phyloP scores from a whole-genome alignment of 2,888 invertebrate species.

The Abrostola triplasia region DNA sequence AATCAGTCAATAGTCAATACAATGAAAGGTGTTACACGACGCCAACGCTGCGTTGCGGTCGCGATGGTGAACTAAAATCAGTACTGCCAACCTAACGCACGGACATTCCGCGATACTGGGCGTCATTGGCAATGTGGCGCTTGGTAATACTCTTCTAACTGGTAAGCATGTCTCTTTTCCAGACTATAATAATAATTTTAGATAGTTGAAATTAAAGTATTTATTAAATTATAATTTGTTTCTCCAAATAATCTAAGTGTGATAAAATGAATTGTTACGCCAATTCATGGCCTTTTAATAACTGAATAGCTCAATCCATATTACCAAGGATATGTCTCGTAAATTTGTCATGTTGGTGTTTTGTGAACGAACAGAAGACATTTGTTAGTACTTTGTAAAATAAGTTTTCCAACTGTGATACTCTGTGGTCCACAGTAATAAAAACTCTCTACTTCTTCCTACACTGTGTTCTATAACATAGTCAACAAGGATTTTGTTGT shows the following conservation, averaged over 20 bases:
- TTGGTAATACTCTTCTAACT: conserved; percentile 70
- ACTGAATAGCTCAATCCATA: conserved; percentile 32
- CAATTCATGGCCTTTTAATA: neutral
- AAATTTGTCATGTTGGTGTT: conserved; percentile 60
- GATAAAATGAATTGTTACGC: conserved; percentile 3
- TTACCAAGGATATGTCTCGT: conserved; percentile 53
- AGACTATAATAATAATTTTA: conserved; percentile 30
- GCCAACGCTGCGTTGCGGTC: conserved; percentile 89
- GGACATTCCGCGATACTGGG: conserved; percentile 82
- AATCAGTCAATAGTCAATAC: conserved; percentile 92
- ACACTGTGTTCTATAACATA: conserved; percentile 33
- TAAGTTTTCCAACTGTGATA: conserved; percentile 40
- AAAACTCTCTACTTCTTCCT: conserved; percentile 19
- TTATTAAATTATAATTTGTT: conserved; percentile 20
- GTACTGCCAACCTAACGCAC: conserved; percentile 78
- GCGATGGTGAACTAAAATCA: conserved; percentile 87
- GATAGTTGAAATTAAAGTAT: conserved; percentile 23
- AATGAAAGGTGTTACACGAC: conserved; percentile 92
- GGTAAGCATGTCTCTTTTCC: conserved; percentile 69
- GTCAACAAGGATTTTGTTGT: conserved; percentile 1
- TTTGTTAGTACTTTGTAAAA: conserved; percentile 50
- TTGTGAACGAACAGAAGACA: conserved; percentile 32
- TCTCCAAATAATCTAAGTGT: conserved; percentile 15
- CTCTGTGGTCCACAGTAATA: conserved; percentile 35
- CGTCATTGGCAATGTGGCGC: conserved; percentile 86